phyloP scores from a whole-genome alignment of 2,113 vertebrate genomes.

The Panthera uncia region DNA sequence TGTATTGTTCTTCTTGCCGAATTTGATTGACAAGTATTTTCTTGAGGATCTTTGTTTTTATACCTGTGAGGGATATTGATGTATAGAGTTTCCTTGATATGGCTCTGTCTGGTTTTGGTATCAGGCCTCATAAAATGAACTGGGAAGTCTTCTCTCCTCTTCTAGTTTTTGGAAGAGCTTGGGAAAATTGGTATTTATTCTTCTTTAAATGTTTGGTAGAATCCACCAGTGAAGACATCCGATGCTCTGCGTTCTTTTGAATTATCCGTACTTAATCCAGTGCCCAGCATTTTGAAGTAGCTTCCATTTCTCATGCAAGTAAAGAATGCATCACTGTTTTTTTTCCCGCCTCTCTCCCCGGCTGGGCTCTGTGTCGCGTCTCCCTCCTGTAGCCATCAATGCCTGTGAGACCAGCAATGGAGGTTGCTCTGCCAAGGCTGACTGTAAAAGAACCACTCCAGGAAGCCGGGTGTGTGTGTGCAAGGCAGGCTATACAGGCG shows the following conservation, averaged over 20 bases:
- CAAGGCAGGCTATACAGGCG: conserved; percentile 86
- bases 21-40: neutral
- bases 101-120: neutral
- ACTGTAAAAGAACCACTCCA: conserved; percentile 90
- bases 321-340: neutral
- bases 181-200: neutral
- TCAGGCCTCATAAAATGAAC: neutral
- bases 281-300: neutral
- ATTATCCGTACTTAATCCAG: neutral
- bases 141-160: neutral
- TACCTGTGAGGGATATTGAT: neutral
- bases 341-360: too few relatives aligned
- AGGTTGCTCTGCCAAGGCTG: conserved; percentile 89
- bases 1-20: neutral
- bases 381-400: conserved; percentile 84
- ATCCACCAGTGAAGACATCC: neutral
- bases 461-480: conserved; percentile 90
- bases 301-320: neutral
- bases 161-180: neutral
- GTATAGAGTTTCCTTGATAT: neutral
- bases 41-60: neutral
- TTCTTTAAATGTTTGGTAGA: neutral
- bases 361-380: neutral
- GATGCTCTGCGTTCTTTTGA: neutral
- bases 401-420: conserved; percentile 88